Evolutionary conservation across 2,888 invertebrate species (phyloP).

Genomic region (Periphyllus acericola): DNA sequence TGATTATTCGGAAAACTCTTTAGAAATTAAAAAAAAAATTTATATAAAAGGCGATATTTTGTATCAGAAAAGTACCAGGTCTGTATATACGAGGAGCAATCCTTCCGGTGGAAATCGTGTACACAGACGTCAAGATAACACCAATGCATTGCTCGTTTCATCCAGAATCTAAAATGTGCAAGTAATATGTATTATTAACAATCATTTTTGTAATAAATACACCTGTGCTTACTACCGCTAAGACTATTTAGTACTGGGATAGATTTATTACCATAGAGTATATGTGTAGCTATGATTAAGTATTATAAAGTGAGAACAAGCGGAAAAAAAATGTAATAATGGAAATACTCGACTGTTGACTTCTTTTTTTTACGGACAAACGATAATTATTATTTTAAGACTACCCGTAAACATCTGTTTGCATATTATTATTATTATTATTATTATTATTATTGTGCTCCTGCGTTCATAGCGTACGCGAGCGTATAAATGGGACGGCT

Average conservation of each 20-base stretch:
- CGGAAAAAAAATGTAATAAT: slow-evolving; percentile 10
- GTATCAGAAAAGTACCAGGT: too few relatives aligned
- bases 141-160: too few relatives aligned
- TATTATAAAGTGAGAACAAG: background rate
- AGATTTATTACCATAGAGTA: background rate
- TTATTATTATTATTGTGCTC: slow-evolving; percentile 28
- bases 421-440: slow-evolving; percentile 29
- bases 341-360: slow-evolving; percentile 16
- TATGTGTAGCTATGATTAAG: background rate
- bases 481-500: background rate
- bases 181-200: background rate
- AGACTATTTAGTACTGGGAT: background rate
- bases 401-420: slow-evolving; percentile 46
- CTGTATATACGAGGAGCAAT: too few relatives aligned
- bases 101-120: too few relatives aligned
- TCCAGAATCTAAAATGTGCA: too few relatives aligned
- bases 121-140: too few relatives aligned
- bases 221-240: background rate
- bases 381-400: slow-evolving; percentile 39
- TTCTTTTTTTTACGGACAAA: slow-evolving; percentile 26
- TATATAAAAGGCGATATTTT: too few relatives aligned
- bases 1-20: too few relatives aligned
- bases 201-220: background rate
- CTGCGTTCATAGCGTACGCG: background rate
- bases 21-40: too few relatives aligned